Evolutionary conservation across 2,888 invertebrate genomes (phyloP).

Genomic region (Prosopocoilus inquinatus): DNA sequence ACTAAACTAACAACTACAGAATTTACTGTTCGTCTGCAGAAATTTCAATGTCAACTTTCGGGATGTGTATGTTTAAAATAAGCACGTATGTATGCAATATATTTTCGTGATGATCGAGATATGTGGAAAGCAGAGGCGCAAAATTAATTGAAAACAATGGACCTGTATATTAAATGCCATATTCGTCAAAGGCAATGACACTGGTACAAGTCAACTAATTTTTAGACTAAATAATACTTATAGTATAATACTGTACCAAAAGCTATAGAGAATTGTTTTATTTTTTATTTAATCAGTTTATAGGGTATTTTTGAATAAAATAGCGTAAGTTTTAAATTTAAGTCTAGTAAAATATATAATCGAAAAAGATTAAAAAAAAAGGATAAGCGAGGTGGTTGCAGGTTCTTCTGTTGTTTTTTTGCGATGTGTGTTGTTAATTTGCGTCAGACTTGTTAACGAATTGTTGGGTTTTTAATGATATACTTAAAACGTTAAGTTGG

Average conservation of each 20-base stretch:
- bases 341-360: slow-evolving; percentile 23
- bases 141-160: slow-evolving; percentile 13
- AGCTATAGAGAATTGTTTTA: slow-evolving; percentile 42
- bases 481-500: no score
- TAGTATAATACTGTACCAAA: slow-evolving; percentile 40
- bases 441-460: neutral
- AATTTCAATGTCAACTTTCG: no score
- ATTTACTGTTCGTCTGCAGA: no score
- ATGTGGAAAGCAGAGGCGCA: neutral
- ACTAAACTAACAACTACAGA: no score
- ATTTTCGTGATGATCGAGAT: no score
- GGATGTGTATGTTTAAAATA: no score
- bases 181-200: slow-evolving; percentile 26
- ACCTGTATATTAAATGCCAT: slow-evolving; percentile 24
- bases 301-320: slow-evolving; percentile 40
- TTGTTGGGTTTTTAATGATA: neutral
- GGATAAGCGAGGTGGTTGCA: slow-evolving; percentile 28
- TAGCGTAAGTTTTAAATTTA: slow-evolving; percentile 28
- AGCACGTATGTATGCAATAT: no score
- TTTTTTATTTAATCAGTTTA: slow-evolving; percentile 38
- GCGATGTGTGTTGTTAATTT: neutral
- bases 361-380: slow-evolving; percentile 21
- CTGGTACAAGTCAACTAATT: slow-evolving; percentile 37
- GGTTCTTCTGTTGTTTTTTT: slow-evolving; percentile 4
- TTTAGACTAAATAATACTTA: slow-evolving; percentile 35